Evolutionary conservation across 1,140 invertebrate genomes (phyloP).

Genomic region (Pseudomyrmex flavicornis): DNA sequence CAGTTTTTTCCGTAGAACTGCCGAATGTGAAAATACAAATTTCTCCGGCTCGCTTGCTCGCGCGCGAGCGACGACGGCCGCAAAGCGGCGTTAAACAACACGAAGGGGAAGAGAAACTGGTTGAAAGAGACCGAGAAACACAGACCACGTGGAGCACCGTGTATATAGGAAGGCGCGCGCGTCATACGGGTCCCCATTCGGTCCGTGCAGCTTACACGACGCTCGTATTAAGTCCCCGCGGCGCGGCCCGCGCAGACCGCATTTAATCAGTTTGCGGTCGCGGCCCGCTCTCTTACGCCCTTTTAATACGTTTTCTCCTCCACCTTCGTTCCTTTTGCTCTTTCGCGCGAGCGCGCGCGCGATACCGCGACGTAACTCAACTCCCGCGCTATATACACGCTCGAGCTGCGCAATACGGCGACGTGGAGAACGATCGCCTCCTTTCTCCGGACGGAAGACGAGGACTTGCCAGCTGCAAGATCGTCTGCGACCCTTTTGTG

Average conservation of each 20-base stretch:
- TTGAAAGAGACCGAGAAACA: constrained; percentile 8
- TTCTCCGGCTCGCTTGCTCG: constrained; percentile 29
- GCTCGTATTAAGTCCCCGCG: constrained; percentile 50
- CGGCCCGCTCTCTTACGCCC: constrained; percentile 71
- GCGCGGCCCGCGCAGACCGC: constrained; percentile 72
- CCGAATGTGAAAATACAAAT: constrained; percentile 36
- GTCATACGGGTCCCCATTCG: constrained; percentile 51
- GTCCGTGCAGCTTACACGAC: constrained; percentile 59
- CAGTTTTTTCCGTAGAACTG: constrained; percentile 27
- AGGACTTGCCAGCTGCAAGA: constrained; percentile 15
- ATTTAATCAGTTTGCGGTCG: constrained; percentile 83
- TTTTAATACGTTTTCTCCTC: constrained; percentile 71
- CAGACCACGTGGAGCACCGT: constrained; percentile 18
- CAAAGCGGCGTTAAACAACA: constrained; percentile 6
- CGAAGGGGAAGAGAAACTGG: constrained; percentile 28
- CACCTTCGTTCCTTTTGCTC: constrained; percentile 63
- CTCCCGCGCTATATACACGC: constrained; percentile 59
- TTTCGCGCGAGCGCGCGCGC: constrained; percentile 49
- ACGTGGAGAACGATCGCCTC: constrained; percentile 13
- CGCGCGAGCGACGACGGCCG: neutral
- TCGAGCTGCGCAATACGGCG: constrained; percentile 47
- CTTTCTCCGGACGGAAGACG: constrained; percentile 50
- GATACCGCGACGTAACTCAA: constrained; percentile 76
- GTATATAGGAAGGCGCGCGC: constrained; percentile 32
- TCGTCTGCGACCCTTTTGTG: constrained; percentile 12